Evolutionary conservation across 2,797 vertebrate species (phyloP).

Genomic region (Myoxocephalus aenaeus): DNA sequence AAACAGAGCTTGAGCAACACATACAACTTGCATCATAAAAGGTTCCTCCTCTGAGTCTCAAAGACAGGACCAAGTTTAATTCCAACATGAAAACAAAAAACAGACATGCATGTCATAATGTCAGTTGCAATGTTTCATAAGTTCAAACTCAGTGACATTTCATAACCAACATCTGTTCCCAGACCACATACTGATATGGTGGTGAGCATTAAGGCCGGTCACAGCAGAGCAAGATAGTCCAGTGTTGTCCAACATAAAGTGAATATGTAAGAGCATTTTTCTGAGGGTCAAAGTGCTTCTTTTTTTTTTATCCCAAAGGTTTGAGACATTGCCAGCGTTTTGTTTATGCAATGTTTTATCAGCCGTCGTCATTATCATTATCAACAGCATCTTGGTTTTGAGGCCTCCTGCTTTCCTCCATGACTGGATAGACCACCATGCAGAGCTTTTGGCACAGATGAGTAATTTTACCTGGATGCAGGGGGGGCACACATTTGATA

Average conservation of each 20-base stretch:
- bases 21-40: conserved; percentile 36
- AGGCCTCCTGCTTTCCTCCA: conserved; percentile 24
- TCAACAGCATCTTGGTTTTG: conserved; percentile 31
- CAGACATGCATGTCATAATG: background rate
- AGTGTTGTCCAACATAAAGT: conserved; percentile 6
- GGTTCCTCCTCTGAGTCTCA: background rate
- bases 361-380: background rate
- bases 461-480: conserved; percentile 79
- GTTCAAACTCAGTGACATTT: conserved; percentile 9
- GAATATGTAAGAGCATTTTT: background rate
- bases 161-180: conserved; percentile 9
- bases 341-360: conserved; percentile 2
- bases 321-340: background rate
- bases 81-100: background rate
- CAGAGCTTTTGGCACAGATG: conserved; percentile 86
- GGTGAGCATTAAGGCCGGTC: conserved; percentile 32
- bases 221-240: conserved; percentile 2
- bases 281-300: background rate
- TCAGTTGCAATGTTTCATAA: background rate
- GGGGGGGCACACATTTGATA: background rate
- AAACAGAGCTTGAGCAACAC: conserved; percentile 7
- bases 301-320: background rate
- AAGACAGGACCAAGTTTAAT: background rate
- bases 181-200: conserved; percentile 5
- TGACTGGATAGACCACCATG: conserved; percentile 84